Evolutionary conservation across 1,140 invertebrate genomes (phyloP), one percentile per base, ranked within the genome.

Genomic region (Anastrepha ludens): DNA sequence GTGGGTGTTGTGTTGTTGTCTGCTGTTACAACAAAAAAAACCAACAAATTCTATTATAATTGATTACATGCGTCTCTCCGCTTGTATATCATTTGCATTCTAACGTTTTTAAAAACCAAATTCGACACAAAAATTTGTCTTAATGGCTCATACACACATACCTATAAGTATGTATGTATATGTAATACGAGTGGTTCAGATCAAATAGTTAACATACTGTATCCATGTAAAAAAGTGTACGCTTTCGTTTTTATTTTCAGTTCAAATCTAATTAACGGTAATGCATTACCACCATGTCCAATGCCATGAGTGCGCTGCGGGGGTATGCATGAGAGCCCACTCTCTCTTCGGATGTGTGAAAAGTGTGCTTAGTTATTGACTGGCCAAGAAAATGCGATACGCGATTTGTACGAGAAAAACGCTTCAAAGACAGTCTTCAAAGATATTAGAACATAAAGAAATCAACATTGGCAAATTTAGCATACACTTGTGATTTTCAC

Each of bases 231-330:
- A 81, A 81, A 20, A 20, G 20, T 29, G 20, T 55, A 81, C 13
- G 74, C 47, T 55, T 81, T 81, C 47, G 20, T 81, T 81, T 81
- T 81, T 81, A 29, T 81, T 81, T 81, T 55, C n/a, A 55, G 74
- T 29, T 81, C 74, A 81, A 81, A 81, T 81, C 74, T 81, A 81
- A 81, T 81, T 81, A 81, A 81, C 74, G 74, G 74, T 81, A 55
- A 81, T 55, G 20, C 74, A 47, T 50, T 81, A 81, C n/a, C 47
- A 81, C n/a, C 47, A 55, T 81, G 41, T 29, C 47, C 74, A 81
- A 81, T 81, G 74, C 11, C 74, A 55, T 20, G 15, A 47, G 15
- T 81, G n/a, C 13, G 39, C 39, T 67, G 64, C 17, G 11, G 4
- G 64, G n/a, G 29, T 5, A 6, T 29, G 11, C 29, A 67, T 2